These are phyloP conservation scores for Erynnis tages DNA, from an alignment of 2,888 invertebrate species.

Conservation along the genomic window DNA sequence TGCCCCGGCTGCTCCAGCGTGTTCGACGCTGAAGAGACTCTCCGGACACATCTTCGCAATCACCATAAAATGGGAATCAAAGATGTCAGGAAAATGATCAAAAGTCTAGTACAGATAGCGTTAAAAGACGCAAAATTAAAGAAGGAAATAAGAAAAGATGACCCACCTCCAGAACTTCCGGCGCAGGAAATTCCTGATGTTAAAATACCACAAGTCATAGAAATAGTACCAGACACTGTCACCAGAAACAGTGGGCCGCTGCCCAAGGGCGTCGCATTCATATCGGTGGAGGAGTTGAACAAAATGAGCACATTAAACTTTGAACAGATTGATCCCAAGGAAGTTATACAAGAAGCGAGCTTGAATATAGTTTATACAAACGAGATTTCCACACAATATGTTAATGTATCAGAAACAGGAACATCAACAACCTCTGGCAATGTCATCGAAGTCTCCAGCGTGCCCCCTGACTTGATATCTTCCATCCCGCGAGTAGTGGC, in stretches of 20 bases:
- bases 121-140: conserved; percentile 69
- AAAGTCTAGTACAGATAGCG: conserved; percentile 75
- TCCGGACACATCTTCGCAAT: conserved; percentile 83
- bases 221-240: conserved; percentile 65
- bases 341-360: conserved; percentile 74
- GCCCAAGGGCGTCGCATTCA: conserved; percentile 69
- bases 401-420: conserved; percentile 54
- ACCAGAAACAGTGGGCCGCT: conserved; percentile 51
- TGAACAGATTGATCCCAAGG: conserved; percentile 72
- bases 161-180: conserved; percentile 37
- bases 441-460: conserved; percentile 61
- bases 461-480: conserved; percentile 70
- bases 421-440: conserved; percentile 49
- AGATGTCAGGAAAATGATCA: conserved; percentile 82
- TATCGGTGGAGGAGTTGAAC: conserved; percentile 71
- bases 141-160: conserved; percentile 51
- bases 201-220: conserved; percentile 73
- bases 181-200: conserved; percentile 51
- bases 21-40: conserved; percentile 83
- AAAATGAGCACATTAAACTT: conserved; percentile 75
- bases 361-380: conserved; percentile 74
- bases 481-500: conserved; percentile 54
- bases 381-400: conserved; percentile 63
- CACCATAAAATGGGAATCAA: conserved; percentile 85
- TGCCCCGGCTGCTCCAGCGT: conserved; percentile 86